phyloP scores from a whole-genome alignment of 2,888 invertebrate genomes.

The Nudaria mundana region DNA sequence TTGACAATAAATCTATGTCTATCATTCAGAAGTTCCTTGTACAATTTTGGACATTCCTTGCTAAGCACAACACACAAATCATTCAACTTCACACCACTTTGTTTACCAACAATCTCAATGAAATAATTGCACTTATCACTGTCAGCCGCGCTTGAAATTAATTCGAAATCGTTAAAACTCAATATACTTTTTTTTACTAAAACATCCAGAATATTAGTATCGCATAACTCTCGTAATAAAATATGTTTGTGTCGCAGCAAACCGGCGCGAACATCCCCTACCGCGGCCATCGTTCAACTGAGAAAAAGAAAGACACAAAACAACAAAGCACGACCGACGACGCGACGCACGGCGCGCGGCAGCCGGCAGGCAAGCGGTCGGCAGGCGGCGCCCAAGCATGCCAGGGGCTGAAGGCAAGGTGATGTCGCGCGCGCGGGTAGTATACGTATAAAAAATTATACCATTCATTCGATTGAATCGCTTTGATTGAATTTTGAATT shows the following conservation, averaged over 20 bases:
- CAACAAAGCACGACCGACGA: constrained; percentile 24
- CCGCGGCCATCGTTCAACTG: constrained; percentile 77
- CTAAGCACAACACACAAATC: constrained; percentile 83
- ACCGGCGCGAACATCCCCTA: constrained; percentile 80
- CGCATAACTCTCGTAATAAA: constrained; percentile 82
- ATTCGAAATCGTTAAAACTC: constrained; percentile 82
- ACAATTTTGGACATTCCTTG: constrained; percentile 83
- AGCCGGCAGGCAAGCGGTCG: background rate
- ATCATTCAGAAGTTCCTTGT: constrained; percentile 83
- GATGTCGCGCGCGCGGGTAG: no score
- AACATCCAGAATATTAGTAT: constrained; percentile 83
- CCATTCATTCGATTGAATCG: constrained; percentile 42
- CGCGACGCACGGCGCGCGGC: background rate
- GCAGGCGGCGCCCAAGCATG: no score
- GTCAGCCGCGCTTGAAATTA: constrained; percentile 67
- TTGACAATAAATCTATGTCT: constrained; percentile 75
- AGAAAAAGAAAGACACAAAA: constrained; percentile 15
- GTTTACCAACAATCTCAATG: constrained; percentile 83
- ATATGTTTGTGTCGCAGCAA: constrained; percentile 83
- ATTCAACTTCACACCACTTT: constrained; percentile 81
- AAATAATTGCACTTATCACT: constrained; percentile 81
- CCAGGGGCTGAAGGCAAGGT: constrained; percentile 15
- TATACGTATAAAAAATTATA: constrained; percentile 33
- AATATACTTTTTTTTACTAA: constrained; percentile 84
- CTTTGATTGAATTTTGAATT: no score